Conservation (phyloP, 2,113 vertebrate species). For the Xiphias gladius region DNA sequence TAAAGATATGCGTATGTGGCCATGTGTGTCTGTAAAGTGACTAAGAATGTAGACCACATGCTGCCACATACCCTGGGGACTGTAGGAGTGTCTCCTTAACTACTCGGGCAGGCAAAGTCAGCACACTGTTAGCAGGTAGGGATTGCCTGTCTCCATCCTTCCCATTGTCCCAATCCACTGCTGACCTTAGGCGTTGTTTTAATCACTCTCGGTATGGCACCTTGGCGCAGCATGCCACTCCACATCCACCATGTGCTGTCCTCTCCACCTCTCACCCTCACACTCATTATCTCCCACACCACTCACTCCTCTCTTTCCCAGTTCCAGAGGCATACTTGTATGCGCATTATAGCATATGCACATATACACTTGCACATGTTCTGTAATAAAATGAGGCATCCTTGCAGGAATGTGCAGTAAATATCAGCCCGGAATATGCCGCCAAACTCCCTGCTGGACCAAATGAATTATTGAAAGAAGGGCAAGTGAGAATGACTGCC, state of each 20-base stretch:
- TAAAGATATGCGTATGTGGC: slow-evolving; percentile 11
- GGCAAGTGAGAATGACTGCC: slow-evolving; percentile 44
- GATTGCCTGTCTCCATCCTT: slow-evolving; percentile 70
- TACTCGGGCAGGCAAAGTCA: slow-evolving; percentile 66
- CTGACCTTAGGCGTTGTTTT: slow-evolving; percentile 77
- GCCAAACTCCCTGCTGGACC: slow-evolving; percentile 57
- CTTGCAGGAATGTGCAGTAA: slow-evolving; percentile 53
- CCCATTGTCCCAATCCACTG: slow-evolving; percentile 54
- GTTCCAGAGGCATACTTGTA: slow-evolving; percentile 19
- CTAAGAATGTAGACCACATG: slow-evolving; percentile 55
- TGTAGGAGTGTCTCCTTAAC: slow-evolving; percentile 68
- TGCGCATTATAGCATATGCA: background rate
- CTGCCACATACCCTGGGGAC: slow-evolving; percentile 41
- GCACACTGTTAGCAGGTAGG: slow-evolving; percentile 64
- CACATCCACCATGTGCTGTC: slow-evolving; percentile 19
- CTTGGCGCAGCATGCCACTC: slow-evolving; percentile 16
- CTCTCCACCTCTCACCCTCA: slow-evolving; percentile 11
- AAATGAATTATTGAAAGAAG: slow-evolving; percentile 70
- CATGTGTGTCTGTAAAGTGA: slow-evolving; percentile 35
- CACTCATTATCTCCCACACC: slow-evolving; percentile 23
- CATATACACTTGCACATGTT: slow-evolving; percentile 14
- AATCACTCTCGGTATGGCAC: slow-evolving; percentile 72
- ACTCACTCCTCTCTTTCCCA: background rate
- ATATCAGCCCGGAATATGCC: slow-evolving; percentile 54
- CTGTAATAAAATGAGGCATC: slow-evolving; percentile 12